A percentile compares a stretch with the other conserved stretches of the same genome.
These are phyloP conservation scores for Litocranius walleri DNA, from an alignment of 2,113 vertebrate genomes.

Conservation along the genomic window DNA sequence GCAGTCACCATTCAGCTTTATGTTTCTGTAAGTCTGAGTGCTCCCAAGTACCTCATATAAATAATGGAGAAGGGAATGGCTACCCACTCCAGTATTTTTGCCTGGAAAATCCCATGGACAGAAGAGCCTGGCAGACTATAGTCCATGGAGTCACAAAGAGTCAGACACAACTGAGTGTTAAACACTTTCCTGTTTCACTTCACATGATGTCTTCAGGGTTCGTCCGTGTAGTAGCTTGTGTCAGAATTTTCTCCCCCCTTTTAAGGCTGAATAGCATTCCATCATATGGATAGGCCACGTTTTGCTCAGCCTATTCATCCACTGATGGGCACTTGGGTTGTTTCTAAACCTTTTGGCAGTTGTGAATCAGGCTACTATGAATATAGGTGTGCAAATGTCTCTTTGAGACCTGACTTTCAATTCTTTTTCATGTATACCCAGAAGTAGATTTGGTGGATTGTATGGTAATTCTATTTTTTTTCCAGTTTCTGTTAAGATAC, in stretches of 20 bases:
- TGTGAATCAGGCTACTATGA: background rate
- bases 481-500: background rate
- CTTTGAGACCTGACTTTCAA: background rate
- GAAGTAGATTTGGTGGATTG: background rate
- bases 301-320: background rate
- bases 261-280: background rate
- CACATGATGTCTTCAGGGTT: background rate
- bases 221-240: background rate
- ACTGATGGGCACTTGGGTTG: background rate
- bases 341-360: background rate
- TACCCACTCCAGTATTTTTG: background rate
- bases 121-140: background rate
- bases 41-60: background rate
- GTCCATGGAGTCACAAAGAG: background rate
- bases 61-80: background rate
- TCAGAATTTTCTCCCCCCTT: background rate
- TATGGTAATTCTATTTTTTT: background rate
- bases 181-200: background rate
- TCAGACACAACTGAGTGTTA: too few relatives aligned
- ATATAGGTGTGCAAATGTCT: background rate
- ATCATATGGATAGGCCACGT: accelerated
- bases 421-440: background rate
- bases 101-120: background rate
- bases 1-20: background rate
- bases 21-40: background rate